These are phyloP conservation scores for Brachycybe producta DNA, from an alignment of 2,888 invertebrate genomes.

Conservation along the genomic window DNA sequence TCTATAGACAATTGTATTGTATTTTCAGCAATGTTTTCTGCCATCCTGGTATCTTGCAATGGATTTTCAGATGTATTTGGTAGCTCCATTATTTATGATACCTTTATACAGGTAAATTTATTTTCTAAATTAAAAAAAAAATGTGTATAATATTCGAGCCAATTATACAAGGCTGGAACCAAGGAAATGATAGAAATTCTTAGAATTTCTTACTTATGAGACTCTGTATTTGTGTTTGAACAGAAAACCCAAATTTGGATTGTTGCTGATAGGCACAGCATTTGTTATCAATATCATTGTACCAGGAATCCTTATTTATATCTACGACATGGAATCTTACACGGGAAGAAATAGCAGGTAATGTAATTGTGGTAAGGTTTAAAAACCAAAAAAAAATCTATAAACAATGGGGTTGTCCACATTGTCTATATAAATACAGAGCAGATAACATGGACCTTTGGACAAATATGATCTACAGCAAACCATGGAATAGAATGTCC, in stretches of 20 bases:
- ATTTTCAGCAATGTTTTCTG: neutral
- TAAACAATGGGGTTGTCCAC: neutral
- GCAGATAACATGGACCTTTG: neutral
- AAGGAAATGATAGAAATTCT: no score
- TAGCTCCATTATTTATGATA: neutral
- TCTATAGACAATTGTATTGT: no score
- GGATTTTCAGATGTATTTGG: conserved; percentile 6
- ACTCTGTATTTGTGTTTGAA: no score
- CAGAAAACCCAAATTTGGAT: conserved; percentile 5
- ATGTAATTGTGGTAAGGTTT: no score
- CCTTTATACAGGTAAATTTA: conserved; percentile 2
- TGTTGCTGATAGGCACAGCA: neutral
- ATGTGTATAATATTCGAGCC: neutral
- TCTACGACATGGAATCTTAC: conserved; percentile 8
- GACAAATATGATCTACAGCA: conserved; percentile 51
- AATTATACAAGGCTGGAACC: no score
- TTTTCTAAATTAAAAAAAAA: no score
- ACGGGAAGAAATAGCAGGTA: conserved; percentile 5
- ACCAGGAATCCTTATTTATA: neutral
- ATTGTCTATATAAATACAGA: neutral
- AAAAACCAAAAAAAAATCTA: no score
- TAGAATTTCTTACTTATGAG: no score
- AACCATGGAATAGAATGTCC: conserved; percentile 69
- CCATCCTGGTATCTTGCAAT: conserved; percentile 8
- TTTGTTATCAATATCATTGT: neutral